These are phyloP conservation scores for Oryctes rhinoceros DNA, from an alignment of 1,140 invertebrate genomes.

Conservation along the genomic window DNA sequence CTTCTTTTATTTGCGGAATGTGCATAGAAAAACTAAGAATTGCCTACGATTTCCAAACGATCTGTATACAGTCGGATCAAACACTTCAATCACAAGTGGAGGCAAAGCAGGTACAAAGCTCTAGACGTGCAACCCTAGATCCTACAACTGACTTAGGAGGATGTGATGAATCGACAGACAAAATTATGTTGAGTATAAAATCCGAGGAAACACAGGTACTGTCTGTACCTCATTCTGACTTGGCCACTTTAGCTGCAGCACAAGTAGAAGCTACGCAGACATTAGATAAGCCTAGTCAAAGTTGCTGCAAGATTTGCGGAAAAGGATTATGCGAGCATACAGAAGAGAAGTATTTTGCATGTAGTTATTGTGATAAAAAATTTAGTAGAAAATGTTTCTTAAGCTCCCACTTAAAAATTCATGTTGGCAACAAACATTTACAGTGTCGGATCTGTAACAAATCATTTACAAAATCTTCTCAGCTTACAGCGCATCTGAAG, in stretches of 20 bases:
- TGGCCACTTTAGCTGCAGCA: constrained; percentile 42
- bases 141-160: constrained; percentile 45
- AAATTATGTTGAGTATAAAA: constrained; percentile 41
- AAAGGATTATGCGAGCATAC: constrained; percentile 47
- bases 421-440: constrained; percentile 66
- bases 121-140: constrained; percentile 45
- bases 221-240: constrained; percentile 46
- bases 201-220: constrained; percentile 47
- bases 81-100: constrained; percentile 36
- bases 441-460: constrained; percentile 56
- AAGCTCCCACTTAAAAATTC: constrained; percentile 64
- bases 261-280: constrained; percentile 37
- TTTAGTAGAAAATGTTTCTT: constrained; percentile 57
- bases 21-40: too few relatives aligned
- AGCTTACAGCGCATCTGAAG: constrained; percentile 61
- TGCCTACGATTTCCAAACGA: too few relatives aligned
- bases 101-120: constrained; percentile 27
- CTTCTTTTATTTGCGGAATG: constrained; percentile 2
- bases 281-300: constrained; percentile 47
- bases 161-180: constrained; percentile 43
- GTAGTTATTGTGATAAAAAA: constrained; percentile 54
- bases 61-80: too few relatives aligned
- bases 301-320: constrained; percentile 45
- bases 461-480: constrained; percentile 50
- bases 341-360: constrained; percentile 48